Percentiles rank a stretch among this genome's conserved stretches.
Evolutionary conservation across 1,140 invertebrate genomes (phyloP).

Genomic region (Pissodes strobi): DNA sequence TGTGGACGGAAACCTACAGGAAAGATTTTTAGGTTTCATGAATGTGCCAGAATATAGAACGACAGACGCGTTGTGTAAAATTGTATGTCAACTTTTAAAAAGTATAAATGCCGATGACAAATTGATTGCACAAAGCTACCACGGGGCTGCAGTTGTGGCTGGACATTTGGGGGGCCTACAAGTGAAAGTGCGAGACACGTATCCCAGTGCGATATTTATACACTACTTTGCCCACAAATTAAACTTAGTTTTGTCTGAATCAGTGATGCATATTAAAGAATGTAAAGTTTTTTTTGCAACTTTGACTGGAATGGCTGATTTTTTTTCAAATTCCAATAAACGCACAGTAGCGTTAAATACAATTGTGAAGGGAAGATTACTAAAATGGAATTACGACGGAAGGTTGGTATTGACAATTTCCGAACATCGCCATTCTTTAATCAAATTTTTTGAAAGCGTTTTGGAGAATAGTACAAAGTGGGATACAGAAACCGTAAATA

Average conservation of each 20-base stretch:
- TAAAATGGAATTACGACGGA: too few relatives aligned
- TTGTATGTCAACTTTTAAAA: too few relatives aligned
- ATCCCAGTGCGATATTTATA: slow-evolving; percentile 29
- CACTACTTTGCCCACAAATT: slow-evolving; percentile 37
- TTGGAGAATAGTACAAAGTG: too few relatives aligned
- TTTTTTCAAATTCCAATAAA: slow-evolving; percentile 36
- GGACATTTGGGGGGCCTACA: slow-evolving; percentile 8
- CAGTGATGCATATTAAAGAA: slow-evolving; percentile 25
- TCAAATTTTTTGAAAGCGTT: too few relatives aligned
- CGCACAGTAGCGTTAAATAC: background rate
- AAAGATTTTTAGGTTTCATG: too few relatives aligned
- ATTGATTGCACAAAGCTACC: slow-evolving; percentile 27
- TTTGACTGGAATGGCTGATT: slow-evolving; percentile 15
- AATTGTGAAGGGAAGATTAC: too few relatives aligned
- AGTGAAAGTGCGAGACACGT: background rate
- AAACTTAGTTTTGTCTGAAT: slow-evolving; percentile 31
- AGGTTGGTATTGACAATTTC: too few relatives aligned
- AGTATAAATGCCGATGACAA: background rate
- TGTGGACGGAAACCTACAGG: background rate
- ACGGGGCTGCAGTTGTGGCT: slow-evolving; percentile 28
- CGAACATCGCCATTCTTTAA: too few relatives aligned
- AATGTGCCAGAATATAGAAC: background rate
- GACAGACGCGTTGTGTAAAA: background rate
- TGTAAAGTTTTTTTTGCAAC: too few relatives aligned
- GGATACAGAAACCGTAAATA: too few relatives aligned